A percentile compares a stretch with the other conserved stretches of the same genome.
These are phyloP conservation scores for Spodoptera litura DNA, from an alignment of 1,140 invertebrate genomes.

Conservation along the genomic window DNA sequence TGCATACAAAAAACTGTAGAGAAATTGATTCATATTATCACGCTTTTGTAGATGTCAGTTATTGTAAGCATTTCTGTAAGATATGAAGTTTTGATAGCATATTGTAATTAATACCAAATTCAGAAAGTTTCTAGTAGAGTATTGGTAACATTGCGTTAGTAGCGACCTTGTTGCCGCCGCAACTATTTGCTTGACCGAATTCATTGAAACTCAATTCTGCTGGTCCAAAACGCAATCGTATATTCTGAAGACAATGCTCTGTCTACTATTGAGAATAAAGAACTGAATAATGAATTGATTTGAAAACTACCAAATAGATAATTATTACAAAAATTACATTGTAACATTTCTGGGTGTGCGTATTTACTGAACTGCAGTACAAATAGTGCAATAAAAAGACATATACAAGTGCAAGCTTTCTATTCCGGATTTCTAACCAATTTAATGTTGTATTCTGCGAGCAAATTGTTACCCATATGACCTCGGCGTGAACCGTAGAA, in stretches of 20 bases:
- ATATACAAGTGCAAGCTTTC: slow-evolving; percentile 26
- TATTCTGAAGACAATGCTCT: slow-evolving; percentile 43
- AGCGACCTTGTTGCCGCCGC: slow-evolving; percentile 59
- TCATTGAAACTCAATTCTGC: slow-evolving; percentile 57
- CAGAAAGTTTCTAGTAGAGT: slow-evolving; percentile 52
- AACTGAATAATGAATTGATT: slow-evolving; percentile 28
- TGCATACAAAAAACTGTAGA: no score
- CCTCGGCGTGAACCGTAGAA: slow-evolving; percentile 26
- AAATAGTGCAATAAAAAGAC: slow-evolving; percentile 10
- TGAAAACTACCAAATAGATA: slow-evolving; percentile 21
- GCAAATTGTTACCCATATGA: slow-evolving; percentile 33
- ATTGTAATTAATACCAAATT: slow-evolving; percentile 45
- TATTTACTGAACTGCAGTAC: background rate
- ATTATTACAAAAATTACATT: background rate
- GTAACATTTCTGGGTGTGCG: background rate
- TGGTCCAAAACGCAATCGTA: slow-evolving; percentile 48
- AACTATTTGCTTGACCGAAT: slow-evolving; percentile 61
- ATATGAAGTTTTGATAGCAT: slow-evolving; percentile 33
- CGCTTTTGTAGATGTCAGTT: no score
- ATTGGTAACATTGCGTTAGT: slow-evolving; percentile 58
- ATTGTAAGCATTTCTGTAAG: background rate
- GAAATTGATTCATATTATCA: no score
- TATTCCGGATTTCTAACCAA: slow-evolving; percentile 35
- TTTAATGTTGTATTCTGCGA: slow-evolving; percentile 24
- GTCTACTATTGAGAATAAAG: slow-evolving; percentile 9